A percentile compares a stretch with the other conserved stretches of the same genome.
Evolutionary conservation across 2,113 vertebrate genomes (phyloP).

Genomic region (Neomonachus schauinslandi): DNA sequence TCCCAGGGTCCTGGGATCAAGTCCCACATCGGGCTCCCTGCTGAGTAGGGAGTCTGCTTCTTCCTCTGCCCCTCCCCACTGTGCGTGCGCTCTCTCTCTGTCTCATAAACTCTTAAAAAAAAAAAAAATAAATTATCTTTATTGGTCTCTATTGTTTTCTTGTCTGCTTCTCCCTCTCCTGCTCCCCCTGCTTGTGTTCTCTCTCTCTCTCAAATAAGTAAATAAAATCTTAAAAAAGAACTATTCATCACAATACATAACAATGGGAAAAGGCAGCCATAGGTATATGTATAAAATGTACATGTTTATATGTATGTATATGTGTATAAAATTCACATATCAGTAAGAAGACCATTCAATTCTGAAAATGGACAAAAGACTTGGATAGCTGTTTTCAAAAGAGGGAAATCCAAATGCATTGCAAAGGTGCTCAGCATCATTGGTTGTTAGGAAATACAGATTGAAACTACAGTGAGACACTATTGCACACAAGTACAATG

Average conservation of each 20-base stretch:
- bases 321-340: background rate
- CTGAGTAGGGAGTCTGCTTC: background rate
- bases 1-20: too few relatives aligned
- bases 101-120: background rate
- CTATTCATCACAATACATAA: background rate
- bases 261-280: background rate
- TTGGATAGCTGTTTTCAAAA: background rate
- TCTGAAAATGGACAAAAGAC: background rate
- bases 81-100: background rate
- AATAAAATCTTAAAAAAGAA: background rate
- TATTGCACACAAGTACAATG: background rate
- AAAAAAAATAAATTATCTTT: background rate
- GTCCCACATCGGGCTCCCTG: too few relatives aligned
- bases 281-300: background rate
- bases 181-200: background rate
- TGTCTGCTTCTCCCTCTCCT: background rate
- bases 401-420: background rate
- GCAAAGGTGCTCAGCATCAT: background rate
- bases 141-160: background rate
- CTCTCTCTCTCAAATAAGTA: too few relatives aligned
- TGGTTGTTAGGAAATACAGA: background rate
- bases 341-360: background rate
- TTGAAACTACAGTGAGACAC: background rate
- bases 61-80: background rate
- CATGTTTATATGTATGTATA: background rate